A percentile compares a stretch with the other conserved stretches of the same genome.
Evolutionary conservation across 2,113 vertebrate genomes (phyloP).

Genomic region (Cottus gobio): DNA sequence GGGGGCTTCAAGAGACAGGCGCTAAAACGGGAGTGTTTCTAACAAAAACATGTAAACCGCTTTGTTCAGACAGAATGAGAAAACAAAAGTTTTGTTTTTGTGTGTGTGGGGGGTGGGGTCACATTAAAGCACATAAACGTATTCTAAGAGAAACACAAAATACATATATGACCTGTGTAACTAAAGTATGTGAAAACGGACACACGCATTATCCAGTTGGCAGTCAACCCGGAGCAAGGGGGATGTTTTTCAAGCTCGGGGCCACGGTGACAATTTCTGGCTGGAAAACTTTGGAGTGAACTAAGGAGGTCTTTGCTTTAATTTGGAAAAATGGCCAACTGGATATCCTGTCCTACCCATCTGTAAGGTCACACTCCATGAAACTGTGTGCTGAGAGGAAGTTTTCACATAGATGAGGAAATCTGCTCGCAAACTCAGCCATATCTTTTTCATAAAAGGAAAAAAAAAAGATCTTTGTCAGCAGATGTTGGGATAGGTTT

Average conservation of each 20-base stretch:
- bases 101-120: too few species aligned
- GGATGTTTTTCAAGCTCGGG: constrained; percentile 56
- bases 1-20: neutral
- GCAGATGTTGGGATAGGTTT: neutral
- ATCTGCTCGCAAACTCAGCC: constrained; percentile 39
- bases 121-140: neutral
- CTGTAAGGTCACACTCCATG: constrained; percentile 52
- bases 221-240: constrained; percentile 14
- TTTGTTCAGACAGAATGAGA: neutral
- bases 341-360: constrained; percentile 72
- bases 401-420: constrained; percentile 58
- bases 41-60: too few species aligned
- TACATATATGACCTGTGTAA: neutral
- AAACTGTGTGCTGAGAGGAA: constrained; percentile 53
- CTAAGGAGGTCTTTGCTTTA: constrained; percentile 56
- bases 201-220: constrained; percentile 47
- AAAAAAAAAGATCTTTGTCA: neutral
- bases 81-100: neutral
- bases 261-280: constrained; percentile 51
- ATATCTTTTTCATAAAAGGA: neutral
- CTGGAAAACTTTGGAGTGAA: constrained; percentile 63
- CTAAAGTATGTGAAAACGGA: constrained; percentile 2
- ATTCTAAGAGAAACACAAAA: neutral
- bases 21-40: too few species aligned
- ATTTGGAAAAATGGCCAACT: constrained; percentile 64